These are phyloP conservation scores for Aphelinus atriplicis DNA, from an alignment of 1,140 invertebrate species.

Conservation along the genomic window DNA sequence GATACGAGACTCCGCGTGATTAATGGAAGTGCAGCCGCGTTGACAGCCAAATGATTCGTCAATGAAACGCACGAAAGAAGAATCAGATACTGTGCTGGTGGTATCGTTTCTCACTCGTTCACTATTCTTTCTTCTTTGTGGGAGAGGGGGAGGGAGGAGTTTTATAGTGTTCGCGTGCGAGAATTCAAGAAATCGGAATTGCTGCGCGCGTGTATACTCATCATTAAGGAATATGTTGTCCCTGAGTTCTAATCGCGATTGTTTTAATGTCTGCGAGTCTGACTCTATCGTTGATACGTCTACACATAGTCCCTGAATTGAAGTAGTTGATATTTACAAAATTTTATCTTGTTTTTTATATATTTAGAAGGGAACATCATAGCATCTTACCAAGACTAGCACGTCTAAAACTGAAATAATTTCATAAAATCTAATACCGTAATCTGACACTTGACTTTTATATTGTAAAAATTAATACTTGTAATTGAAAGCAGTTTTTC, in stretches of 20 bases:
- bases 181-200: background rate
- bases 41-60: conserved; percentile 25
- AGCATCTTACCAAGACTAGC: too few relatives aligned
- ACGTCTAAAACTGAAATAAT: too few relatives aligned
- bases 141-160: background rate
- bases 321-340: too few relatives aligned
- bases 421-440: too few relatives aligned
- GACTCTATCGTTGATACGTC: too few relatives aligned
- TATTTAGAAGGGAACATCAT: too few relatives aligned
- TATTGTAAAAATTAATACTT: too few relatives aligned
- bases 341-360: too few relatives aligned
- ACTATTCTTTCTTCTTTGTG: background rate
- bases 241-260: background rate
- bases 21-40: conserved; percentile 20
- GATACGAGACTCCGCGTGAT: conserved; percentile 14
- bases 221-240: background rate
- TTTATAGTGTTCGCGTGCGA: background rate
- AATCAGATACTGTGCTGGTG: background rate
- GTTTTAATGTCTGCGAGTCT: background rate
- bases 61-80: conserved; percentile 1
- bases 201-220: background rate
- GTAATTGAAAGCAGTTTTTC: too few relatives aligned
- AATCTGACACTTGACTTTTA: too few relatives aligned
- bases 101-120: background rate
- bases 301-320: too few relatives aligned